A percentile compares a stretch with the other conserved stretches of the same genome.
phyloP scores from a whole-genome alignment of 2,888 invertebrate genomes.

The Nasonia oneida region DNA sequence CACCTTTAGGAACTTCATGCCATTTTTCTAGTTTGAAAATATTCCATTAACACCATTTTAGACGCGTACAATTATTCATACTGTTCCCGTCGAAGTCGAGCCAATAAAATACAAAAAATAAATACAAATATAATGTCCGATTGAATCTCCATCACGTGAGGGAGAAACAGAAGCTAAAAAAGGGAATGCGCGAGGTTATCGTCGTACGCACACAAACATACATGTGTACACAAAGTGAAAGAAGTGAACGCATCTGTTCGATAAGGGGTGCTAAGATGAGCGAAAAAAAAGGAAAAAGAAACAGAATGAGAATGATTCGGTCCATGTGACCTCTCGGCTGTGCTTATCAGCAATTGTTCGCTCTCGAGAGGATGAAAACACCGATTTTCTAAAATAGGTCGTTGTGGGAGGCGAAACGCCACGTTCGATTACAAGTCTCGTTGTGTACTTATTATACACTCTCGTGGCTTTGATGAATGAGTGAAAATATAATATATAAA shows the following conservation, averaged over 20 bases:
- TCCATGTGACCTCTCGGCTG: conserved; percentile 42
- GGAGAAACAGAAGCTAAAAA: conserved; percentile 27
- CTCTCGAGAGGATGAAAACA: conserved; percentile 47
- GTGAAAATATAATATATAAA: too few relatives aligned
- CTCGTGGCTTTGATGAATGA: too few relatives aligned
- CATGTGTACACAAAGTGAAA: conserved; percentile 13
- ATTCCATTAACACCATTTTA: too few relatives aligned
- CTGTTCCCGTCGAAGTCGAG: neutral
- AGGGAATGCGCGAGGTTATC: conserved; percentile 56
- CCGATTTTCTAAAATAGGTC: conserved; percentile 53
- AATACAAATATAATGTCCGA: neutral
- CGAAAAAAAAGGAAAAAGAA: conserved; percentile 3
- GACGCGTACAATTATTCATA: too few relatives aligned
- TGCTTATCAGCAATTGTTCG: conserved; percentile 37
- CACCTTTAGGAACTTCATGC: too few relatives aligned
- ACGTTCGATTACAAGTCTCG: neutral
- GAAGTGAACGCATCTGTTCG: conserved; percentile 29
- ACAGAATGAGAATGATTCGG: conserved; percentile 35
- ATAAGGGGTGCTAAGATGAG: conserved; percentile 40
- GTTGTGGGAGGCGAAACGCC: conserved; percentile 49
- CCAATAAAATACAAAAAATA: neutral
- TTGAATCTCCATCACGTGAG: conserved; percentile 29
- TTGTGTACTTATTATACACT: neutral
- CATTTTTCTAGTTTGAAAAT: too few relatives aligned
- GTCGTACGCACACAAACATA: neutral